phyloP scores from a whole-genome alignment of 2,797 vertebrate species.

The Anas bernieri region DNA sequence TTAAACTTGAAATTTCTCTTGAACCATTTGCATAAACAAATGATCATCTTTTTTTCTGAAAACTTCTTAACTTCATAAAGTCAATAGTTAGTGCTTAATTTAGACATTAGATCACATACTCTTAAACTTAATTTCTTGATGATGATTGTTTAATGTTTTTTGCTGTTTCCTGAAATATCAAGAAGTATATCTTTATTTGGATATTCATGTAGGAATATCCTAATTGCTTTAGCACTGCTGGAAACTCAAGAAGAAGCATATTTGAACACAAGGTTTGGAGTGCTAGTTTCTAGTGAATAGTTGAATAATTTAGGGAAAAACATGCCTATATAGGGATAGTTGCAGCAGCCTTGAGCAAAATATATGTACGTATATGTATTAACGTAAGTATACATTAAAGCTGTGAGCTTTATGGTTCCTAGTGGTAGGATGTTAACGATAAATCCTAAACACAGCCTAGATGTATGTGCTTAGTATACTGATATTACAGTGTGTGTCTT shows the following conservation, averaged over 20 bases:
- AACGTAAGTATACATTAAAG: neutral
- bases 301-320: neutral
- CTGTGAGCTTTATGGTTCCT: neutral
- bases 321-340: neutral
- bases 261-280: neutral
- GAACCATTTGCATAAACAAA: neutral
- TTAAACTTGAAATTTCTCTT: neutral
- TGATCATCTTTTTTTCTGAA: neutral
- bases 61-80: neutral
- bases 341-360: neutral
- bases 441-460: neutral
- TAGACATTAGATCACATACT: neutral
- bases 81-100: neutral
- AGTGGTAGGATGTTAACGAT: neutral
- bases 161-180: neutral
- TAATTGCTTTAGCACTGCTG: neutral
- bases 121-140: neutral
- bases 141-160: neutral
- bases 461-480: neutral
- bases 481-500: neutral
- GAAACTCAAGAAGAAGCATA: neutral
- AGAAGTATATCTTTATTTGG: neutral
- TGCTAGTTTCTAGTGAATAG: neutral
- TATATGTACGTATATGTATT: no score
- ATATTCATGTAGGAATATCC: neutral